These are phyloP conservation scores for Petrosia ficiformis DNA, from an alignment of 37 sponge, comb jelly and placozoan species.

Conservation along the genomic window DNA sequence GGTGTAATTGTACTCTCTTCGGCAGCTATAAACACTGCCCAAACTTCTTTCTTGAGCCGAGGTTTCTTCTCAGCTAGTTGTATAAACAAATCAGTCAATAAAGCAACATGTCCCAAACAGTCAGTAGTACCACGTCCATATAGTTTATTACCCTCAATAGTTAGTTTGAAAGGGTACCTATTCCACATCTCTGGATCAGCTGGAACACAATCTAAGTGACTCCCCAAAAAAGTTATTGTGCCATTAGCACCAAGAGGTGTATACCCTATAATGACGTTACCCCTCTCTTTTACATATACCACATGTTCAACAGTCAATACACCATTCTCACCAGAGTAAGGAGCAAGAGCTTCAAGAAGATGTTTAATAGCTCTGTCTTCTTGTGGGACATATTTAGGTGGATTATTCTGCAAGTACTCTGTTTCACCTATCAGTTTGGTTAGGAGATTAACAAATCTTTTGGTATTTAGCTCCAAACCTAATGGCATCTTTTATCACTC, in stretches of 20 bases:
- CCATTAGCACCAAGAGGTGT: conserved; percentile 40
- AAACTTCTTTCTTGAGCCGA: conserved; percentile 40
- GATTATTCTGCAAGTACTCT: conserved; percentile 70
- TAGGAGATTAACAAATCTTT: conserved; percentile 49
- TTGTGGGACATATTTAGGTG: conserved; percentile 66
- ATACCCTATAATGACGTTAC: conserved; percentile 63
- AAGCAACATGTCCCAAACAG: conserved; percentile 82
- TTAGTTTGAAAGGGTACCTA: conserved; percentile 66
- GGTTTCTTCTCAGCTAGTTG: conserved; percentile 74
- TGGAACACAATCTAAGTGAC: conserved; percentile 73
- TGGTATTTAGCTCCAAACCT: conserved; percentile 32
- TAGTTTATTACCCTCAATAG: conserved; percentile 70
- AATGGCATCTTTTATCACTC: too few relatives aligned
- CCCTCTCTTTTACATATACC: conserved; percentile 43
- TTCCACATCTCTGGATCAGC: conserved; percentile 83
- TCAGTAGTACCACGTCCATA: conserved; percentile 78
- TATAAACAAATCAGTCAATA: conserved; percentile 69
- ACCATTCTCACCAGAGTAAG: conserved; percentile 48
- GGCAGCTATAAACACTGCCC: conserved; percentile 68
- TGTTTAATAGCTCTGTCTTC: conserved; percentile 72
- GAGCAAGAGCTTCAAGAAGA: conserved; percentile 49
- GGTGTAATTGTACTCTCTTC: conserved; percentile 65
- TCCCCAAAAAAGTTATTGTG: conserved; percentile 67
- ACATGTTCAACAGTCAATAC: conserved; percentile 61
- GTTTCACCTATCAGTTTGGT: conserved; percentile 70